Conservation (phyloP, 1,140 invertebrate genomes). For the Ceratoteleas bidentatus region DNA sequence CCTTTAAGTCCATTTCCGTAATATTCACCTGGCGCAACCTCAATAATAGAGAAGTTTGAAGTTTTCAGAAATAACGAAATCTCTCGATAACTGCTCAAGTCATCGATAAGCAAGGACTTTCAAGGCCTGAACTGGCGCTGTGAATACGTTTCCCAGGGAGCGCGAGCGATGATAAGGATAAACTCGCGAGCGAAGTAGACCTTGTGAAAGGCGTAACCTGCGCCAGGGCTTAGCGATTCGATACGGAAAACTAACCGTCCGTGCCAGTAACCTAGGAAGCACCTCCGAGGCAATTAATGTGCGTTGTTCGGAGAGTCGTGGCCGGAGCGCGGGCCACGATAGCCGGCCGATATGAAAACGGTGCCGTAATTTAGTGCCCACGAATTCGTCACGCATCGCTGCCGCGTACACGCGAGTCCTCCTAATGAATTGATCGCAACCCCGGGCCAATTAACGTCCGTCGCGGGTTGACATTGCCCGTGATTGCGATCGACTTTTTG, state of each 20-base stretch:
- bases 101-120: too few species aligned
- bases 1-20: too few species aligned
- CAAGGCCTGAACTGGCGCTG: too few species aligned
- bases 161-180: conserved; percentile 41
- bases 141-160: neutral
- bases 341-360: conserved; percentile 56
- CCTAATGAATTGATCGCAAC: conserved; percentile 49
- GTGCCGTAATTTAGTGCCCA: conserved; percentile 58
- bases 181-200: conserved; percentile 44
- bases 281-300: conserved; percentile 54
- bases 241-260: conserved; percentile 61
- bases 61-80: too few species aligned
- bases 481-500: conserved; percentile 13
- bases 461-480: conserved; percentile 35
- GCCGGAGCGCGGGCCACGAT: conserved; percentile 44
- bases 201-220: conserved; percentile 66
- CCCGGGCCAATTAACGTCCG: conserved; percentile 51
- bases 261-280: conserved; percentile 67
- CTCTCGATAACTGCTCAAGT: too few species aligned
- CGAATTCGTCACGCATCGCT: conserved; percentile 61
- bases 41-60: too few species aligned
- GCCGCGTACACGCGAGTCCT: conserved; percentile 1
- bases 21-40: too few species aligned
- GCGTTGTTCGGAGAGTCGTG: conserved; percentile 40
- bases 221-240: conserved; percentile 29